phyloP scores from a whole-genome alignment of 2,113 vertebrate species.

The Rhinolophus ferrumequinum region DNA sequence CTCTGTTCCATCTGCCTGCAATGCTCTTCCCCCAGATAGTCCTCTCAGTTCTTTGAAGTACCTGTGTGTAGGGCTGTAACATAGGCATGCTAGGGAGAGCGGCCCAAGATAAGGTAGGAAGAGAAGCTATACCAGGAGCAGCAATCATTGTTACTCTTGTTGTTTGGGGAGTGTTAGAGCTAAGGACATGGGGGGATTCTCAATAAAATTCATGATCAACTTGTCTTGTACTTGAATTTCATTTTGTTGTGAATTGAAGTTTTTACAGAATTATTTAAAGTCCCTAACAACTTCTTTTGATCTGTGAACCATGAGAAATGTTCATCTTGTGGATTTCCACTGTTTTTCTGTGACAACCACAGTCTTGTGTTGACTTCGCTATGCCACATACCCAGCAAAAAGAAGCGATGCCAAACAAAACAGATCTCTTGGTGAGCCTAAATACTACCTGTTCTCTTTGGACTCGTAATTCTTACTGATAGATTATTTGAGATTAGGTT shows the following conservation, averaged over 20 bases:
- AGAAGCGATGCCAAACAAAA: constrained; percentile 12
- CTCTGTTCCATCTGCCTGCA: not conserved
- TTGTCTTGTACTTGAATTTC: not conserved
- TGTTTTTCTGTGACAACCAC: not conserved
- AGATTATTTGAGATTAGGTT: constrained; percentile 33
- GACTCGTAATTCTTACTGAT: constrained; percentile 32
- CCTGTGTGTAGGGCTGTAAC: not conserved
- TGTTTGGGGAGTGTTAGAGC: not conserved
- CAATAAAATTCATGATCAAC: not conserved
- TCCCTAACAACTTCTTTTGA: not conserved
- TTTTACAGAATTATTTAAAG: not conserved
- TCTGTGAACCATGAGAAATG: not conserved
- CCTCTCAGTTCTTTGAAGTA: not conserved
- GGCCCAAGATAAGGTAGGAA: not conserved
- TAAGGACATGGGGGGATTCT: not conserved
- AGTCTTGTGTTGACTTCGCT: not conserved
- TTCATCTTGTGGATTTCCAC: not conserved
- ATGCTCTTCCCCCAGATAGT: not conserved
- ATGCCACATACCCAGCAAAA: not conserved
- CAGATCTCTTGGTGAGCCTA: not conserved
- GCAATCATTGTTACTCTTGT: not conserved
- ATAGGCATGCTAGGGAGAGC: not conserved
- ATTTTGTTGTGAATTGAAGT: not conserved
- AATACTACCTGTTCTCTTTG: constrained; percentile 17
- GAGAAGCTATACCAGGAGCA: not conserved